Evolutionary conservation across 2,113 vertebrate genomes (phyloP), one percentile per base, ranked within the genome.

Genomic region (Cynocephalus volans): DNA sequence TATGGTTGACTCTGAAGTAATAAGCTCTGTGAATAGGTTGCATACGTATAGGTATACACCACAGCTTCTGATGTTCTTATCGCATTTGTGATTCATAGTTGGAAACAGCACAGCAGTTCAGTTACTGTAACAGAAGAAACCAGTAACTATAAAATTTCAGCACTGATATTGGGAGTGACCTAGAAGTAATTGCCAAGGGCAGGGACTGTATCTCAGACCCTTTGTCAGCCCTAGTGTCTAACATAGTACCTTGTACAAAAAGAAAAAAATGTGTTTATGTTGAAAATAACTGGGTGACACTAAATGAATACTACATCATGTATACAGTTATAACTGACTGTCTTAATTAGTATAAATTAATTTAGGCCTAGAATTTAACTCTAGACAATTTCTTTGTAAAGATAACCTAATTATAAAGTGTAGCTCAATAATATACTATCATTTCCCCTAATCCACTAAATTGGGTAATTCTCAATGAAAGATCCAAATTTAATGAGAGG

Each of bases 71-170:
- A 67, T 23, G 79, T 58, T 50, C 87, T 91, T 28, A 64, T 36
- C 80, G 82, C 33, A 75, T 50, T 17, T 75, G 73, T 97, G 95
- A 97, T 92, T 97, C 95, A 89, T 19, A 64, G n/a, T 24, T 87
- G 83, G 82, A 65, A 92, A 92, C 12, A 9, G 50, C 56, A 54
- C 24, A 97, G 77, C 93, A 92, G 84, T 88, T 96, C 67, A 48
- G 48, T 82, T 79, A 96, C 67, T 0, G 3, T 62, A 97, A 96
- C 88, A 62, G 81, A 97, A 96, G 69, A 97, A 92, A 67, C 18
- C 64, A 82, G 65, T 17, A 95, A 90, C 88, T 91, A 65, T 72
- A 83, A 92, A 80, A 92, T 88, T 82, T 88, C 89, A 97, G 92
- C 76, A 62, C 60, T 73, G 64, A 88, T 26, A 50, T 6, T 60